Evolutionary conservation across 2,888 invertebrate genomes (phyloP), one percentile per base, ranked within the genome.

Genomic region (Spatulosminthurus flaviceps): DNA sequence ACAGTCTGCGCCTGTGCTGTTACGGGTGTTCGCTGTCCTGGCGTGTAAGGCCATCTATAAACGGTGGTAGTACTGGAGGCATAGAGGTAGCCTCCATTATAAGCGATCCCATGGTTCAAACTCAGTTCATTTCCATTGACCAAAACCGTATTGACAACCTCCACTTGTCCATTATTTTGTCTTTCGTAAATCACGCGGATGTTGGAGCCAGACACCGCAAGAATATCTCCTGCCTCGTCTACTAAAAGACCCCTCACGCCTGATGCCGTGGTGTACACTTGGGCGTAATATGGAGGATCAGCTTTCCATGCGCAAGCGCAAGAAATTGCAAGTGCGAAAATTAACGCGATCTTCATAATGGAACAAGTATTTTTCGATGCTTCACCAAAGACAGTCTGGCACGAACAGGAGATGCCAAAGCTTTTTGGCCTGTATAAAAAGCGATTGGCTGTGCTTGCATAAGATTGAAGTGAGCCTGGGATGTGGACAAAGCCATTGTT

Each of bases 31-130:
- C 83, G 24, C 41, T 76, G 71, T 28, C 83, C 84, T 4, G 83
- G 71, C 21, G 21, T 70, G 76, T 84, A 84, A 16, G 82, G 81
- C 83, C 83, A 84, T 1, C 84, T 73, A 21, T 81, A 80, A 21
- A 84, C 82, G 5, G 64, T 67, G 2, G 79, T 60, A 4, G 74
- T 7, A 42, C 77, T 78, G 28, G 82, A 82, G 11, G 83, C 83
- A 69, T 84, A 84, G 22, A 84, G 34, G 41, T 29, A 84, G 0
- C 81, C 82, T 9, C 69, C 13, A 5, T 69, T 41, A 42, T 74
- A 81, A 0, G 81, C 79, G n/a, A 84, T 24, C 4, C 83, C 83
- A 64, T 84, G 84, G 34, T 80, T 84, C 51, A 72, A 51, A 1
- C 51, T 43, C 26, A 72, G 16, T 2, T 16, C 72, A 9, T 1